These are phyloP conservation scores for Eutolmus rufibarbis DNA, from an alignment of 2,888 invertebrate genomes.

Conservation along the genomic window DNA sequence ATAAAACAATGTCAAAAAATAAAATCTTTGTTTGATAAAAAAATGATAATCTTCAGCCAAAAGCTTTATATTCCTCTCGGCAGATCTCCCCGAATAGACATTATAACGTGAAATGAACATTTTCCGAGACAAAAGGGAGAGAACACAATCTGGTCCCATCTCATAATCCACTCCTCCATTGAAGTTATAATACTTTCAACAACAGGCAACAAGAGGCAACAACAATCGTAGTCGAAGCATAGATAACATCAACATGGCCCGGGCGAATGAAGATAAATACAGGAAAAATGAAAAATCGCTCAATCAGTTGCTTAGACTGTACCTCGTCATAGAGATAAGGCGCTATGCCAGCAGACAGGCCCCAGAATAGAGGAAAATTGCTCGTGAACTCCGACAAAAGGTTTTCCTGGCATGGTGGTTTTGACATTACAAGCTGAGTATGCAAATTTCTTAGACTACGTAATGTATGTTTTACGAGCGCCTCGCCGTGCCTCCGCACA, in stretches of 20 bases:
- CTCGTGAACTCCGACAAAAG: constrained; percentile 32
- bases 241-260: constrained; percentile 6
- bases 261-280: constrained; percentile 28
- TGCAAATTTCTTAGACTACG: constrained; percentile 32
- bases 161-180: neutral
- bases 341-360: constrained; percentile 6
- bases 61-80: neutral
- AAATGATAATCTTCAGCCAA: neutral
- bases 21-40: neutral
- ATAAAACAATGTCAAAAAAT: neutral
- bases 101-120: constrained; percentile 32
- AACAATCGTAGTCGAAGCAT: neutral
- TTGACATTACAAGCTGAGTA: constrained; percentile 34
- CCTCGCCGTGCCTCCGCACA: neutral
- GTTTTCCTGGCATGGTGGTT: constrained; percentile 13
- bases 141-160: neutral
- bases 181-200: constrained; percentile 20
- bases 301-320: constrained; percentile 29
- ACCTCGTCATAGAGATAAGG: constrained; percentile 26
- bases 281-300: constrained; percentile 36
- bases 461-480: constrained; percentile 22
- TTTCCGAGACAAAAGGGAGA: neutral
- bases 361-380: constrained; percentile 32
- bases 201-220: neutral
- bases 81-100: neutral